These are phyloP conservation scores for Crypturellus tataupa DNA, from an alignment of 2,797 vertebrate species.

Conservation along the genomic window DNA sequence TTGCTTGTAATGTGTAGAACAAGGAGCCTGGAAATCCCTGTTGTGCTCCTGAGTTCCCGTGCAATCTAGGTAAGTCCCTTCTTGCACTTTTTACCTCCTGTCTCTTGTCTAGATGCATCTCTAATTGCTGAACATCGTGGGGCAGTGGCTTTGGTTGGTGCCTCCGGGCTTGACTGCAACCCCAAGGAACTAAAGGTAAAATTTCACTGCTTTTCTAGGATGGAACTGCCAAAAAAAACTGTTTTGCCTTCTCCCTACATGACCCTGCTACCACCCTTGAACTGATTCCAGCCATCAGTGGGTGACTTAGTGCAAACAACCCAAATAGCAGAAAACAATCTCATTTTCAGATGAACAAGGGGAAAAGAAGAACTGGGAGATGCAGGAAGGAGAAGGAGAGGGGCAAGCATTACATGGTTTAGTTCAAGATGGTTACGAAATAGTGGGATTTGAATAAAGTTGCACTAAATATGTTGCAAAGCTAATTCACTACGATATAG, in stretches of 20 bases:
- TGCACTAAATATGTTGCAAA: not conserved
- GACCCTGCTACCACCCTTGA: accelerated
- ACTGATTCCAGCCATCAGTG: not conserved
- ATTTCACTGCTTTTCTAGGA: not conserved
- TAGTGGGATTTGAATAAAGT: accelerated
- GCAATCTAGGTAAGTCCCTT: not conserved
- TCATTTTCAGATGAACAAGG: not conserved
- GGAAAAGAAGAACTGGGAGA: not conserved
- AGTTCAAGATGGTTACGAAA: not conserved
- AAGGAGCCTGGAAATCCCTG: not conserved
- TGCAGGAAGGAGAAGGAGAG: not conserved
- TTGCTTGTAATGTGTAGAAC: accelerated
- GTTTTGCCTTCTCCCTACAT: not conserved
- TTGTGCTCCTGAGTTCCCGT: not conserved
- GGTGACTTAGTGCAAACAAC: not conserved
- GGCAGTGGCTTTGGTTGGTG: not conserved
- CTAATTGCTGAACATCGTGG: not conserved
- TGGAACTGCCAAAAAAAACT: not conserved
- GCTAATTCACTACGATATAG: not conserved
- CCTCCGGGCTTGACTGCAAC: not conserved
- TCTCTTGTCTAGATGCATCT: not conserved
- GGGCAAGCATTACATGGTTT: not conserved
- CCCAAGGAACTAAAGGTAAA: not conserved
- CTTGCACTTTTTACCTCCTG: not conserved
- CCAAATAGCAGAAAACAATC: accelerated